Base-by-base conservation (phyloP, 2,888 invertebrate species). In the Clanis bilineata region DNA sequence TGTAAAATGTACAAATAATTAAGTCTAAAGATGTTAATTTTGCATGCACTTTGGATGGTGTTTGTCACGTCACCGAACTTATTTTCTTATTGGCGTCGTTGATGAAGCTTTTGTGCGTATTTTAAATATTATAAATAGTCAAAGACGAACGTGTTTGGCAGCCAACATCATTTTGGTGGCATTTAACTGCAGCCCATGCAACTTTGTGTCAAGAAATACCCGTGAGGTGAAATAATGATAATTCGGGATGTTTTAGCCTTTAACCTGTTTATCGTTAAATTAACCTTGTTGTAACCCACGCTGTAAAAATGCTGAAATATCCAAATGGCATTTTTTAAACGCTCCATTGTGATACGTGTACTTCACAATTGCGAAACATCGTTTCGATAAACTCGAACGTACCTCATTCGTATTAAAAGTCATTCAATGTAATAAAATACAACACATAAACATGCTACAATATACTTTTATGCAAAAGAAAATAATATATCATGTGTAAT, bases 31-130 rank as follows among this genome's bases (percentile, higher is more conserved):
- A 18, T 51, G 51, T 18, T 32, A 51, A 68, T 76, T 78, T 76
- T 65, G 62, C 70, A 71, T 80, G 82, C 79, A 86, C 85, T 86
- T 88, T 83, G 80, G 77, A 80, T 80, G 69, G 73, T 79, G 76
- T 79, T 82, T 88, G 92, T 92, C 92, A 93, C 92, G 93, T 93
- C 93, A 93, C 90, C 88, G 85, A 82, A 88, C 80, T 85, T 83
- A 77, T 79, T 79, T 86, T 85, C 82, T 81, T 78, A 75, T 82
- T 84, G 80, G 80, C 80, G 78, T 76, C 73, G 73, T 72, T 73
- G 62, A 70, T 68, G 70, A 62, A 66, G 66, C 75, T 62, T 66
- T 67, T 76, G 69, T 67, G 65, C 65, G 66, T 69, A 68, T 60
- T 60, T 65, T 59, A 58, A 67, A 70, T 66, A 68, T 66, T 71